Percentiles rank a stretch among this genome's conserved stretches.
Evolutionary conservation across 2,113 vertebrate species (phyloP).

Genomic region (Chaetorhynchus papuensis): DNA sequence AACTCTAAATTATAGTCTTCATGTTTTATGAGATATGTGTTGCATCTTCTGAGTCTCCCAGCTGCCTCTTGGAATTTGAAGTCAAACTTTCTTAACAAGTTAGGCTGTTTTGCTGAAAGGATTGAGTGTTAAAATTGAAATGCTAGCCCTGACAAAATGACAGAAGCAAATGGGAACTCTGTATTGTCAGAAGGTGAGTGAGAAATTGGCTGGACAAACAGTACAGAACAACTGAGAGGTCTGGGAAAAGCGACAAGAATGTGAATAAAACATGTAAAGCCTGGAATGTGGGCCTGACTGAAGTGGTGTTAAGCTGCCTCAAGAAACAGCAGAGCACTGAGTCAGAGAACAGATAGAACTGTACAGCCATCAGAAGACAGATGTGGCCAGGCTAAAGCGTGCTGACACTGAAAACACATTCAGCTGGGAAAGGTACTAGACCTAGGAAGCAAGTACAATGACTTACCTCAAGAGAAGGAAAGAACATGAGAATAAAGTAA

Average conservation of each 20-base stretch:
- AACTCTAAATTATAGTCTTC: neutral
- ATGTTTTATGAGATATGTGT: fast-evolving
- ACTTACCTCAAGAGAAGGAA: neutral
- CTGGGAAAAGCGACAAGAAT: neutral
- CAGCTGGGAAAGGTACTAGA: neutral
- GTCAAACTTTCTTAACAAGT: neutral
- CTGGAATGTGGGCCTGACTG: neutral
- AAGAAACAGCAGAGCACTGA: neutral
- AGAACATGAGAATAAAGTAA: neutral
- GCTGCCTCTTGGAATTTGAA: neutral
- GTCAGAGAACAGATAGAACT: neutral
- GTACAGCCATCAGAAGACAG: neutral
- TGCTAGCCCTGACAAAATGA: neutral
- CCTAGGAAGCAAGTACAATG: neutral
- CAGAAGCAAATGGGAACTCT: neutral
- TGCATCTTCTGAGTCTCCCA: neutral
- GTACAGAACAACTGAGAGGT: neutral
- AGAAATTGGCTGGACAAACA: neutral
- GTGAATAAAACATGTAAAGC: neutral
- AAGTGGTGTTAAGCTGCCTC: neutral
- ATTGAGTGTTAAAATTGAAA: neutral
- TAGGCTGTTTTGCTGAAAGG: neutral
- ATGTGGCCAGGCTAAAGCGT: neutral
- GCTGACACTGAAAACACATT: neutral
- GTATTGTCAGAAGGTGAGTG: neutral